These are phyloP conservation scores for Archips crataeganus DNA, from an alignment of 2,888 invertebrate species.

Conservation along the genomic window DNA sequence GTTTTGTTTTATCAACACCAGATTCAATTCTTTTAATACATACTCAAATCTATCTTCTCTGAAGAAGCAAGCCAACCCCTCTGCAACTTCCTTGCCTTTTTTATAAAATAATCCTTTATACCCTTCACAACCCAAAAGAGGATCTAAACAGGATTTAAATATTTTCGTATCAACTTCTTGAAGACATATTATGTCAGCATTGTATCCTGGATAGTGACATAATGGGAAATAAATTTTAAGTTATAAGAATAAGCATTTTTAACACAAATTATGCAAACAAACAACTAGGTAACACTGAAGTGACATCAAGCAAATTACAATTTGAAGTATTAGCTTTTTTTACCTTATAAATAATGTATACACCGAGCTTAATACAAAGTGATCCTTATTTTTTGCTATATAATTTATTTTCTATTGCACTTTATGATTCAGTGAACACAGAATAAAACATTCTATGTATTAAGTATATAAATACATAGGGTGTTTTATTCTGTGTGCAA, in stretches of 20 bases:
- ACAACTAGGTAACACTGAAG: too few species aligned
- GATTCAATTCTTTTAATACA: slow-evolving; percentile 43
- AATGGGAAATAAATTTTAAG: not conserved
- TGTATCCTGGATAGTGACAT: slow-evolving; percentile 88
- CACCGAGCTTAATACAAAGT: too few species aligned
- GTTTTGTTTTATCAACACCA: slow-evolving; percentile 10
- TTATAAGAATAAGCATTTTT: not conserved
- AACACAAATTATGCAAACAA: too few species aligned
- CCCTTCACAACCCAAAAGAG: slow-evolving; percentile 84
- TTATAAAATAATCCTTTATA: slow-evolving; percentile 87
- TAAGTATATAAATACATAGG: too few species aligned
- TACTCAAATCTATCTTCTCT: slow-evolving; percentile 89
- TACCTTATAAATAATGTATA: too few species aligned
- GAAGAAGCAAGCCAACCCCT: slow-evolving; percentile 94
- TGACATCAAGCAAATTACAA: too few species aligned
- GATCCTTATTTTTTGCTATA: too few species aligned
- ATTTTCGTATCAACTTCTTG: slow-evolving; percentile 96
- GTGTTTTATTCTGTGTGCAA: too few species aligned
- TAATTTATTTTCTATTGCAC: too few species aligned
- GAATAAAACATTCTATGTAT: too few species aligned
- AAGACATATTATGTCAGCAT: slow-evolving; percentile 95
- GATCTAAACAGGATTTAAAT: slow-evolving; percentile 88
- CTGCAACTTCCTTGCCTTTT: slow-evolving; percentile 91
- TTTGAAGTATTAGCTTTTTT: too few species aligned
- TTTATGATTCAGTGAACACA: too few species aligned